Percentiles rank a stretch among this genome's conserved stretches.
Conservation (phyloP, 2,888 invertebrate species). For the Eutolmus rufibarbis region DNA sequence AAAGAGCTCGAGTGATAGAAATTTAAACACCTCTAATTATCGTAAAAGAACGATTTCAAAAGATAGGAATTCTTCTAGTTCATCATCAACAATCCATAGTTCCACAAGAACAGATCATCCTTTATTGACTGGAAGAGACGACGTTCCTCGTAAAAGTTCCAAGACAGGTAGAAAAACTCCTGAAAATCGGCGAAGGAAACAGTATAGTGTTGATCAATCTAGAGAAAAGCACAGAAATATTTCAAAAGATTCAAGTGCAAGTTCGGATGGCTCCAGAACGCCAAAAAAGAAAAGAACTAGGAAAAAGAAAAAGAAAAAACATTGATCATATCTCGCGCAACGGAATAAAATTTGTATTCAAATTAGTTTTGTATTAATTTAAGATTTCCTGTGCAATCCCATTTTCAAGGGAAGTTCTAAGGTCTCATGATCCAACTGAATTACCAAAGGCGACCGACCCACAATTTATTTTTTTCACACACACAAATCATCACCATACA, state of each 20-base stretch:
- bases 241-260: slow-evolving; percentile 45
- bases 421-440: neutral
- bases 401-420: neutral
- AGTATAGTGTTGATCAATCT: neutral
- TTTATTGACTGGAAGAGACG: neutral
- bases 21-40: neutral
- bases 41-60: neutral
- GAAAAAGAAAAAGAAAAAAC: neutral
- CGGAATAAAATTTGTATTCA: neutral
- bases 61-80: neutral
- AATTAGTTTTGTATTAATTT: neutral
- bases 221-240: neutral
- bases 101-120: neutral
- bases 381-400: neutral
- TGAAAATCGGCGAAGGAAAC: neutral
- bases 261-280: slow-evolving; percentile 3
- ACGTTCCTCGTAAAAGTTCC: neutral
- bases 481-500: neutral
- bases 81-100: neutral
- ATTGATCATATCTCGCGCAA: neutral
- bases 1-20: neutral
- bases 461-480: neutral
- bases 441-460: neutral
- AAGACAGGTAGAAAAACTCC: neutral
- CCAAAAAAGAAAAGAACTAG: neutral